phyloP scores from a whole-genome alignment of 2,888 invertebrate species.

The Cetonia aurata region DNA sequence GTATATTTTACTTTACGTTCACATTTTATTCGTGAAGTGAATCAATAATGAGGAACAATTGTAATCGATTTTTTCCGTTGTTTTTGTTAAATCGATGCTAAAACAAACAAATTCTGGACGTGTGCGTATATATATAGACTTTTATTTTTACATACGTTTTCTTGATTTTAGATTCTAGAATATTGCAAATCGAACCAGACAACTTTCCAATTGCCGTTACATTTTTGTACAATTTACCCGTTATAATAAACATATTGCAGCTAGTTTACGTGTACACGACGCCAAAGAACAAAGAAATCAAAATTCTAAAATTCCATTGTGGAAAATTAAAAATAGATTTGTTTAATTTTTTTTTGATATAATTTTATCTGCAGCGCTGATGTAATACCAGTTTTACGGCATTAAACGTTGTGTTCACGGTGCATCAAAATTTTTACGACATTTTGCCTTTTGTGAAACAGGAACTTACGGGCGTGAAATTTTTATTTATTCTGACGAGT shows the following conservation, averaged over 20 bases:
- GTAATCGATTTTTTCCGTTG: conserved; percentile 17
- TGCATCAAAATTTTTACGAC: conserved; percentile 3
- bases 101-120: conserved; percentile 23
- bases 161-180: conserved; percentile 27
- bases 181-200: conserved; percentile 35
- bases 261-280: conserved; percentile 7
- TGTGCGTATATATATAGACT: conserved; percentile 12
- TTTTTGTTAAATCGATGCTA: conserved; percentile 38
- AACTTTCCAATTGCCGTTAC: conserved; percentile 40
- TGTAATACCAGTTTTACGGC: conserved; percentile 27
- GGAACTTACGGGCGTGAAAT: neutral
- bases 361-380: conserved; percentile 40
- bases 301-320: conserved; percentile 42
- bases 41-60: conserved; percentile 7
- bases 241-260: conserved; percentile 35
- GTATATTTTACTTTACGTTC: conserved; percentile 13
- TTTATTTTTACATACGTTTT: conserved; percentile 35
- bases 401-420: conserved; percentile 1
- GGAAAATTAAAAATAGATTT: conserved; percentile 45
- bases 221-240: conserved; percentile 36
- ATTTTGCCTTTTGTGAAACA: too few species aligned
- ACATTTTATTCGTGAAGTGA: neutral
- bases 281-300: conserved; percentile 30
- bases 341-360: conserved; percentile 46
- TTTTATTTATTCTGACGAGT: conserved; percentile 26